Evolutionary conservation across 2,888 invertebrate genomes (phyloP).

Genomic region (Thera britannica): DNA sequence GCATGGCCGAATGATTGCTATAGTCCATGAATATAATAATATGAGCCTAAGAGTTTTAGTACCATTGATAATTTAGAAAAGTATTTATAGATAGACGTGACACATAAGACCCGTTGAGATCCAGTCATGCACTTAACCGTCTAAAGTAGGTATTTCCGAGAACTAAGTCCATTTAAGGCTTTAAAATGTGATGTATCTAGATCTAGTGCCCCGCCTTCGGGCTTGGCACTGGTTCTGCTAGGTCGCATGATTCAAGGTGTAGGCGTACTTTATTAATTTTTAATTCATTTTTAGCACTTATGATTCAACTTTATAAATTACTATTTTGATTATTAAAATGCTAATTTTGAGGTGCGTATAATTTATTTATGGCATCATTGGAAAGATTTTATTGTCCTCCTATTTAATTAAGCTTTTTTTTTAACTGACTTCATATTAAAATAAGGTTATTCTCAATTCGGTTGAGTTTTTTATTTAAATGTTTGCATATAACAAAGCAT

Average conservation of each 20-base stretch:
- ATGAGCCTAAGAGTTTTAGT: too few relatives aligned
- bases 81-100: neutral
- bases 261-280: constrained; percentile 16
- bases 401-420: too few relatives aligned
- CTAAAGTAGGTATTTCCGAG: constrained; percentile 19
- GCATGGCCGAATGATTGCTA: too few relatives aligned
- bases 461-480: too few relatives aligned
- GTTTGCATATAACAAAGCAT: too few relatives aligned
- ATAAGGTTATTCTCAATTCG: too few relatives aligned
- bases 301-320: neutral
- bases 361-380: neutral
- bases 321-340: neutral
- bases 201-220: constrained; percentile 23
- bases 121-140: neutral
- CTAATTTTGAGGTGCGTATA: neutral
- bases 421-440: too few relatives aligned
- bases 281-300: neutral
- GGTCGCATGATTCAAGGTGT: constrained; percentile 10
- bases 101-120: neutral
- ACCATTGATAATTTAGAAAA: too few relatives aligned
- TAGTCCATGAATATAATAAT: too few relatives aligned
- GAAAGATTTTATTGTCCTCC: neutral
- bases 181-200: constrained; percentile 19
- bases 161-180: constrained; percentile 10
- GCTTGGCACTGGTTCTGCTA: constrained; percentile 25